These are phyloP conservation scores for Lepus oiostolus DNA, from an alignment of 2,797 vertebrate species.

Conservation along the genomic window DNA sequence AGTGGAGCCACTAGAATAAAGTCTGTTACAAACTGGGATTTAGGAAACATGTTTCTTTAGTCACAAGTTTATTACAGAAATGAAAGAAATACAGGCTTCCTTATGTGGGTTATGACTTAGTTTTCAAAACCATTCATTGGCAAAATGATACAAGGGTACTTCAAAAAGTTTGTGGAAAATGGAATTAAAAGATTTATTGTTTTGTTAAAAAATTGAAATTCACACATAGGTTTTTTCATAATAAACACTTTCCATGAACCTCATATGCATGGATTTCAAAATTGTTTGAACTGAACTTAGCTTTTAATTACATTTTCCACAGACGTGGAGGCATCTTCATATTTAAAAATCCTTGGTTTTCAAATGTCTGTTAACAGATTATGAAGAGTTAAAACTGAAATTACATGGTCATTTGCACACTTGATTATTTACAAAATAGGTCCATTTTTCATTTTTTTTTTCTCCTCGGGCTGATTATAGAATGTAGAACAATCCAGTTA, in stretches of 20 bases:
- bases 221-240: too few relatives aligned
- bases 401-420: neutral
- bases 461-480: neutral
- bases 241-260: too few relatives aligned
- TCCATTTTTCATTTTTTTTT: neutral
- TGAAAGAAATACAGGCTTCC: neutral
- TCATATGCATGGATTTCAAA: too few relatives aligned
- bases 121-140: slow-evolving; percentile 10
- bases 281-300: too few relatives aligned
- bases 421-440: neutral
- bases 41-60: neutral
- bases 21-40: neutral
- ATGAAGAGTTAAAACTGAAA: neutral
- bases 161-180: too few relatives aligned
- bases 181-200: too few relatives aligned
- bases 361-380: neutral
- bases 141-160: neutral
- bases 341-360: slow-evolving; percentile 42
- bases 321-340: neutral
- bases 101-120: neutral
- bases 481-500: neutral
- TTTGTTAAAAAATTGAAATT: too few relatives aligned
- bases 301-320: too few relatives aligned
- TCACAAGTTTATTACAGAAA: neutral
- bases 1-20: neutral